Conservation (phyloP, 2,113 vertebrate species). For the Phyllostomus hastatus region DNA sequence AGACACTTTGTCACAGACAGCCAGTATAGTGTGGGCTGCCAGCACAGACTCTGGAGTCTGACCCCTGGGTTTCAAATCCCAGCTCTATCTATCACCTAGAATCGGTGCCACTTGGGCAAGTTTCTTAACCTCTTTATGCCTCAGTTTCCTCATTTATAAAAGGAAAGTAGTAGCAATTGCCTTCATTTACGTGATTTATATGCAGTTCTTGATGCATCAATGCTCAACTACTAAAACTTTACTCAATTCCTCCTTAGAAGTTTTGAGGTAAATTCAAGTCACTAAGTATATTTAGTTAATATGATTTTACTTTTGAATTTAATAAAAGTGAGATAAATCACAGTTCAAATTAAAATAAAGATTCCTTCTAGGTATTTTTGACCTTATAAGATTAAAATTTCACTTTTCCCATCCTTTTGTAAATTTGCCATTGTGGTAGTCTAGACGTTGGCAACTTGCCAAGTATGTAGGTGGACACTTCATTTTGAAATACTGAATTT, state of each 20-base stretch:
- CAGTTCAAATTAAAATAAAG: neutral
- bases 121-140: neutral
- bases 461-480: constrained; percentile 36
- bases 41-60: neutral
- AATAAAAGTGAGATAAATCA: constrained; percentile 17
- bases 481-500: constrained; percentile 39
- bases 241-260: neutral
- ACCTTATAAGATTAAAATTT: neutral
- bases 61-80: neutral
- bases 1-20: fast-evolving
- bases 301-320: constrained; percentile 16
- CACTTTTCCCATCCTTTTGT: neutral
- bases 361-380: neutral
- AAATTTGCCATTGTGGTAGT: constrained; percentile 15
- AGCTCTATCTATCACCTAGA: neutral
- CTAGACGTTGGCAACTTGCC: neutral
- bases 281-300: neutral
- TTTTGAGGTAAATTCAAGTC: neutral
- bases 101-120: neutral
- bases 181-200: neutral
- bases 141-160: neutral
- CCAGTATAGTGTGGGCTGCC: fast-evolving
- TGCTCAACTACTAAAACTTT: neutral
- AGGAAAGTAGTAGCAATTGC: neutral
- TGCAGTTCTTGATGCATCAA: neutral